Evolutionary conservation across 1,140 invertebrate genomes (phyloP).

Genomic region (Drosophila seguyi): DNA sequence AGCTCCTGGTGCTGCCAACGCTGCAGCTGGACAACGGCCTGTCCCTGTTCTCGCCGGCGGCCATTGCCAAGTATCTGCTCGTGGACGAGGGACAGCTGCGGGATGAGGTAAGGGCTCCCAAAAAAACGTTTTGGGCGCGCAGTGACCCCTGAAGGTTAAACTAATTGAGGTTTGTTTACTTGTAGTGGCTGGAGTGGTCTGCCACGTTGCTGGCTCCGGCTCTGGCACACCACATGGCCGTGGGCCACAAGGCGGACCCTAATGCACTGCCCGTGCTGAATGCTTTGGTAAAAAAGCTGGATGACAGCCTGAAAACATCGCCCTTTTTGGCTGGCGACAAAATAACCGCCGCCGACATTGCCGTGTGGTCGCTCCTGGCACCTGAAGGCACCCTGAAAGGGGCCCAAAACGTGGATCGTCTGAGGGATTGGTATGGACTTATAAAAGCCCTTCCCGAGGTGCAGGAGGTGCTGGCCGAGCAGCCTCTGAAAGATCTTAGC

Average conservation of each 20-base stretch:
- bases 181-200: conserved; percentile 92
- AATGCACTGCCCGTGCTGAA: conserved; percentile 86
- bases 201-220: conserved; percentile 88
- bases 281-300: conserved; percentile 85
- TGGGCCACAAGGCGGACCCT: conserved; percentile 85
- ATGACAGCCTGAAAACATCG: conserved; percentile 82
- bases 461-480: conserved; percentile 61
- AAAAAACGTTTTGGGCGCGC: conserved; percentile 1
- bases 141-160: conserved; percentile 68
- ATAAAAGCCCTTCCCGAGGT: conserved; percentile 78
- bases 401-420: conserved; percentile 74
- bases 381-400: conserved; percentile 85
- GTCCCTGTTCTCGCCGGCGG: conserved; percentile 87
- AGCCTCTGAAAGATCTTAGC: conserved; percentile 75
- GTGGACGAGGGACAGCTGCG: conserved; percentile 74
- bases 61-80: conserved; percentile 87
- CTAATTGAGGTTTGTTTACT: conserved; percentile 45
- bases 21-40: conserved; percentile 85
- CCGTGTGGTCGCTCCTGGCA: conserved; percentile 80
- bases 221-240: conserved; percentile 85
- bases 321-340: conserved; percentile 82
- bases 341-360: conserved; percentile 61
- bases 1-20: conserved; percentile 85
- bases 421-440: conserved; percentile 73
- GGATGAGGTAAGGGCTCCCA: conserved; percentile 69